Evolutionary conservation across 2,888 invertebrate species (phyloP), one percentile per base, ranked within the genome.

Genomic region (Molorchus minor): DNA sequence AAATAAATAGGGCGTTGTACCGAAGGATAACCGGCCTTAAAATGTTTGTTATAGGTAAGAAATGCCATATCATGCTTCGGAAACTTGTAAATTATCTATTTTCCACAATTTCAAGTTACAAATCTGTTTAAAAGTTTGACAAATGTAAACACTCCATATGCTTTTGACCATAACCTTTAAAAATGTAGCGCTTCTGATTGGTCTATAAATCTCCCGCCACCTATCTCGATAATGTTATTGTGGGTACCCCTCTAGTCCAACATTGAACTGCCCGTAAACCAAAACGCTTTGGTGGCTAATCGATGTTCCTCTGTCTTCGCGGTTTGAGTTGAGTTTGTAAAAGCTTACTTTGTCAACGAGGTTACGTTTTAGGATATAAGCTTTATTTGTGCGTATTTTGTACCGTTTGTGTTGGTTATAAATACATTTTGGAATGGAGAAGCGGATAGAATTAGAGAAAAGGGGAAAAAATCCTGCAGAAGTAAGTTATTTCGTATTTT

Each of bases 361-460:
- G 72, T 72, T 74, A 73, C 74, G 69, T 72, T 71, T 67, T 52
- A 47, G 36, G 44, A 55, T 51, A 52, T 55, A 44, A 47, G 46
- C 58, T 56, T 41, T 40, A 49, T 56, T 54, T 58, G 54, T 54
- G 51, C 36, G 60, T 58, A 64, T 62, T 63, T 64, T 49, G 62
- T 59, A 60, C 54, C 35, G 54, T 62, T 65, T 58, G 54, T 55
- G 61, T 61, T 60, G 52, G 40, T 53, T 55, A 58, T 36, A 36
- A 54, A 53, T 29, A 57, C 25, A 55, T 60, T 57, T 64, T 68
- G 71, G 68, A 72, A 96, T 96, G 96, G 95, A 96, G 86, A 96
- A 96, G 82, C 90, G 97, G 83, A 91, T 98, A 86, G 92, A 92
- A 80, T 86, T 96, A 81, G 98, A 98, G 85, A 91, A 93, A 84